Percentiles rank a stretch among this genome's conserved stretches.
Conservation (phyloP, 2,888 invertebrate species). For the Lydus trimaculatus region DNA sequence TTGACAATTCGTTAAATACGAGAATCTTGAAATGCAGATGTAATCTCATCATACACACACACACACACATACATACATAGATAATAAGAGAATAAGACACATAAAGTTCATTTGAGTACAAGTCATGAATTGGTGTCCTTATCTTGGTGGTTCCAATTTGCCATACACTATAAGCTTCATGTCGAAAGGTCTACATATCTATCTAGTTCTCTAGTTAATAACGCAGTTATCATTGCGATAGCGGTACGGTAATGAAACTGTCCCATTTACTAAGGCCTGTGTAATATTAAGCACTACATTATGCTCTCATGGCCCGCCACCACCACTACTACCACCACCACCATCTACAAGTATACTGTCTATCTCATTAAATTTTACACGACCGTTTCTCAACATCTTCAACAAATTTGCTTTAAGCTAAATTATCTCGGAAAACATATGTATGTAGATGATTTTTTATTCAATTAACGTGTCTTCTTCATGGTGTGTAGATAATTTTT, state of each 20-base stretch:
- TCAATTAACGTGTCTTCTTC: constrained; percentile 9
- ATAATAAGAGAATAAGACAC: constrained; percentile 21
- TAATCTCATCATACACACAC: constrained; percentile 28
- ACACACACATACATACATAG: no score
- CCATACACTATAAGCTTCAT: constrained; percentile 43
- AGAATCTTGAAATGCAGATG: constrained; percentile 2
- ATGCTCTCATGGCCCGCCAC: constrained; percentile 42
- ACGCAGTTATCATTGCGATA: constrained; percentile 55
- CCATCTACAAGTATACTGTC: constrained; percentile 32
- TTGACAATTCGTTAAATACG: not conserved
- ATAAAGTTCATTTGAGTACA: constrained; percentile 40
- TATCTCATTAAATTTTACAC: constrained; percentile 40
- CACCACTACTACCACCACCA: not conserved
- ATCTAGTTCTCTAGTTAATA: constrained; percentile 52
- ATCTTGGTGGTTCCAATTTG: constrained; percentile 39
- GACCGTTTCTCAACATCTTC: constrained; percentile 12
- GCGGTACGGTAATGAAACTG: constrained; percentile 54
- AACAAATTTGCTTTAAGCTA: constrained; percentile 10
- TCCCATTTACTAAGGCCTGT: constrained; percentile 53
- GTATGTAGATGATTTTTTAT: constrained; percentile 9
- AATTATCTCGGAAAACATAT: not conserved
- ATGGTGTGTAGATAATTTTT: not conserved
- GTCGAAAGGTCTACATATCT: constrained; percentile 54
- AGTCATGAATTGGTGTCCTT: constrained; percentile 41
- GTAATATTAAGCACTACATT: constrained; percentile 55